phyloP scores from a whole-genome alignment of 2,113 vertebrate genomes.

The Pimephales promelas region DNA sequence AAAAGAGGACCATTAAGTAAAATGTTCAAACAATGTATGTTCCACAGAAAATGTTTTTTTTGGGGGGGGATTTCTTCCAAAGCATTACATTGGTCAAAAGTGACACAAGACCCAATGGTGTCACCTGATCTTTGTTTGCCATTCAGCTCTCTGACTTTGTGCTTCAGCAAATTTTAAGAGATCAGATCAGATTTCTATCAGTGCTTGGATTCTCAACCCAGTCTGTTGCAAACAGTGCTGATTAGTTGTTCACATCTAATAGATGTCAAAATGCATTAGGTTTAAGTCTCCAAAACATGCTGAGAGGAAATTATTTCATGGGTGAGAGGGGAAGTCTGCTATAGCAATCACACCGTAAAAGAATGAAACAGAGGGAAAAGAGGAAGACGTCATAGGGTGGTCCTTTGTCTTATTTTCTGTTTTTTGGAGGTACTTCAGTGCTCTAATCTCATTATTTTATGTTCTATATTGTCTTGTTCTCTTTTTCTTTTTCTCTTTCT shows the following conservation, averaged over 20 bases:
- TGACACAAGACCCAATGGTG: too few relatives aligned
- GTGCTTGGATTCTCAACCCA: background rate
- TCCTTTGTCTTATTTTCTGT: background rate
- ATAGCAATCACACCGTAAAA: constrained; percentile 5
- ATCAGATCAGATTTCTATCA: constrained; percentile 45
- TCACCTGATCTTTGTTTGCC: constrained; percentile 31
- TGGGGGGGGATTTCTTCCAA: too few relatives aligned
- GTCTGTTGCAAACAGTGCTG: constrained; percentile 25
- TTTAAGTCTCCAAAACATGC: constrained; percentile 15
- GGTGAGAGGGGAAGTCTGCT: background rate
- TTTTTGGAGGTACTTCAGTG: background rate
- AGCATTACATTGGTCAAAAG: too few relatives aligned
- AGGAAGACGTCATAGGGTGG: constrained; percentile 16
- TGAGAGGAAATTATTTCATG: constrained; percentile 4
- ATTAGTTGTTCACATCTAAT: constrained; percentile 3
- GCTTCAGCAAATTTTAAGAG: constrained; percentile 5
- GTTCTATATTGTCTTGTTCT: background rate
- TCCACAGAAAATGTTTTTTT: too few relatives aligned
- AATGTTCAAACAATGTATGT: background rate
- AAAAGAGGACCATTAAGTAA: constrained; percentile 23
- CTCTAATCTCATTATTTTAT: background rate
- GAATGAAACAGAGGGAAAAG: background rate
- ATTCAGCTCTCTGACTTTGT: constrained; percentile 27
- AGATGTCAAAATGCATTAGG: constrained; percentile 10
- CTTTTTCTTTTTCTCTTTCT: background rate